phyloP scores from a whole-genome alignment of 2,797 vertebrate genomes.

The Premnoplex brunnescens region DNA sequence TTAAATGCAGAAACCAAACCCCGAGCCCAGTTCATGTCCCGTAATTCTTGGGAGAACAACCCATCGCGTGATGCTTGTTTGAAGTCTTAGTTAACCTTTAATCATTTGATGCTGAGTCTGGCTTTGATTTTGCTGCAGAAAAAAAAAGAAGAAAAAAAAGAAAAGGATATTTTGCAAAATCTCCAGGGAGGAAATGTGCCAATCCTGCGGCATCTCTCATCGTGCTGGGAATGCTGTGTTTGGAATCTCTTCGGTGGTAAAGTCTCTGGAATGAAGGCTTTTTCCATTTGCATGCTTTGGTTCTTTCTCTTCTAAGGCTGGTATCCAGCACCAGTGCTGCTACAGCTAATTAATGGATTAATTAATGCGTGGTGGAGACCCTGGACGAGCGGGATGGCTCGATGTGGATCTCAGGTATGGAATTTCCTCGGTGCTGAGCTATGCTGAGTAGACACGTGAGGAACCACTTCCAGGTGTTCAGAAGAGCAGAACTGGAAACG shows the following conservation, averaged over 20 bases:
- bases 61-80: not conserved
- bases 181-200: not conserved
- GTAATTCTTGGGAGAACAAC: not conserved
- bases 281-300: not conserved
- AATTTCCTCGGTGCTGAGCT: accelerated
- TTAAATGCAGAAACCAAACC: slow-evolving; percentile 24
- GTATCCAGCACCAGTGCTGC: accelerated
- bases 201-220: not conserved
- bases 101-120: slow-evolving; percentile 17
- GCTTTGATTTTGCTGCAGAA: slow-evolving; percentile 35
- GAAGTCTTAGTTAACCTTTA: slow-evolving; percentile 61
- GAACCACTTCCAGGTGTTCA: not conserved
- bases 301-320: not conserved
- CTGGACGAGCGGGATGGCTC: accelerated
- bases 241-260: not conserved
- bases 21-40: not conserved
- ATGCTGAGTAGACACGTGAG: not conserved
- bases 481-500: not conserved
- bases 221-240: not conserved
- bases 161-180: not conserved
- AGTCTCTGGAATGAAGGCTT: not conserved
- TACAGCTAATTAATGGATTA: accelerated
- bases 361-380: accelerated
- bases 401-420: accelerated
- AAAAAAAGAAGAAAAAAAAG: not conserved